Percentiles rank a stretch among this genome's conserved stretches.
These are phyloP conservation scores for Copidosoma floridanum DNA, from an alignment of 1,140 invertebrate genomes.

Conservation along the genomic window DNA sequence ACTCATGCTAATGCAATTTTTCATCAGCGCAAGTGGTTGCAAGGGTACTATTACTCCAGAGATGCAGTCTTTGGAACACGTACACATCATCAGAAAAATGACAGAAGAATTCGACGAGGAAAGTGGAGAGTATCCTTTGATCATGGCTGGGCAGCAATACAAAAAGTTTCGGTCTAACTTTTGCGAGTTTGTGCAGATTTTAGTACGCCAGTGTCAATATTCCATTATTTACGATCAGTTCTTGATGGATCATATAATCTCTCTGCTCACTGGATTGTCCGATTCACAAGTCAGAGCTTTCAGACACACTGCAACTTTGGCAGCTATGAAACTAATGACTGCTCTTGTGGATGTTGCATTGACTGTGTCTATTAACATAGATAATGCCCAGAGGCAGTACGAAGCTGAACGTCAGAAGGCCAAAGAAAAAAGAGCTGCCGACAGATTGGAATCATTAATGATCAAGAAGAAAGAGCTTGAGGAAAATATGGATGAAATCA, in stretches of 20 bases:
- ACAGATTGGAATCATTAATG: conserved; percentile 89
- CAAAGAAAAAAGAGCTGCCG: conserved; percentile 68
- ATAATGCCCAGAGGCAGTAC: conserved; percentile 96
- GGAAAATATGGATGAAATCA: conserved; percentile 99
- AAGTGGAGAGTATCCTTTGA: conserved; percentile 98
- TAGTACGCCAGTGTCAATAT: conserved; percentile 97
- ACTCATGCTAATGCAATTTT: conserved; percentile 96
- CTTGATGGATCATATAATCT: conserved; percentile 98
- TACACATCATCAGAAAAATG: conserved; percentile 96
- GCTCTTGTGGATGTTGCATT: conserved; percentile 97
- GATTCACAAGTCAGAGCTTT: conserved; percentile 99
- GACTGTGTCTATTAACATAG: conserved; percentile 91
- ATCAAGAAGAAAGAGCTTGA: conserved; percentile 92
- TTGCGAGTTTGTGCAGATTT: conserved; percentile 94
- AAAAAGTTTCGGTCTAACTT: conserved; percentile 97
- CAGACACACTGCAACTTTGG: conserved; percentile 96
- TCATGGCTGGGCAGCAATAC: conserved; percentile 95
- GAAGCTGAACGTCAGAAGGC: conserved; percentile 94
- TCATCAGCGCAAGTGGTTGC: conserved; percentile 96
- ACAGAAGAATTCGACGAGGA: conserved; percentile 99
- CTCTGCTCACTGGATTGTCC: conserved; percentile 92
- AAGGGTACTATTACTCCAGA: conserved; percentile 92
- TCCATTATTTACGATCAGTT: conserved; percentile 99
- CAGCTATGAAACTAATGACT: conserved; percentile 99
- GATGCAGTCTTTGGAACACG: conserved; percentile 94